Evolutionary conservation across 2,797 vertebrate species (phyloP), one percentile per base, ranked within the genome.

Genomic region (Tragelaphus eurycerus): DNA sequence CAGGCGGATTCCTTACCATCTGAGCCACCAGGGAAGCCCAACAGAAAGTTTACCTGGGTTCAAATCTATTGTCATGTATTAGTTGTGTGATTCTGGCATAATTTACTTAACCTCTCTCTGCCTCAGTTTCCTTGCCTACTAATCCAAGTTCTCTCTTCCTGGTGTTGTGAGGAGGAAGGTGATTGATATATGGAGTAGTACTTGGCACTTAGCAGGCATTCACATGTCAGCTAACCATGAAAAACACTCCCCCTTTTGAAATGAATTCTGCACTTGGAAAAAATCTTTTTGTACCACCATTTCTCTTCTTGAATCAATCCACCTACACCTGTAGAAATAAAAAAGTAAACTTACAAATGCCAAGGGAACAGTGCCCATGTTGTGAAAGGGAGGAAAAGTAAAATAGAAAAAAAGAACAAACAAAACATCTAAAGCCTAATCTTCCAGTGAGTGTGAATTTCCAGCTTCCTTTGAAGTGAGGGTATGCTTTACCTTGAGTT

Each of bases 391-490:
- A 4, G 29, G 34, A n/a, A 34, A 29, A 50, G 46, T 16, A n/a
- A 94, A 90, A 86, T 2, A 84, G 52, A 38, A 64, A 93, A 90
- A 97, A 96, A 95, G 3, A 93, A 34, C 19, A 83, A 46, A 94
- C 48, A 2, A 96, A 92, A 88, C 34, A 85, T 92, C 92, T n/a
- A 74, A 57, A 97, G 89, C 2, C 15, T n/a, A 21, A 83, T 88
- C 83, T 97, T 60, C 60, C 78, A 86, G 67, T 67, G 57, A 34
- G 48, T 74, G 29, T 76, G 57, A 27, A 34, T 89, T 85, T 93
- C 79, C 29, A 48, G 27, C 43, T 50, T 50, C 15, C 13, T 67
- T 5, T 7, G 50, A 88, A 94, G n/a, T 27, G 34, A 81, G 19
- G 48, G 27, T 29, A 52, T 0, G 55, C 46, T 91, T 92, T 85